Evolutionary conservation across 1,140 invertebrate species (phyloP), one percentile per base, ranked within the genome.

Genomic region (Drosophila triauraria): DNA sequence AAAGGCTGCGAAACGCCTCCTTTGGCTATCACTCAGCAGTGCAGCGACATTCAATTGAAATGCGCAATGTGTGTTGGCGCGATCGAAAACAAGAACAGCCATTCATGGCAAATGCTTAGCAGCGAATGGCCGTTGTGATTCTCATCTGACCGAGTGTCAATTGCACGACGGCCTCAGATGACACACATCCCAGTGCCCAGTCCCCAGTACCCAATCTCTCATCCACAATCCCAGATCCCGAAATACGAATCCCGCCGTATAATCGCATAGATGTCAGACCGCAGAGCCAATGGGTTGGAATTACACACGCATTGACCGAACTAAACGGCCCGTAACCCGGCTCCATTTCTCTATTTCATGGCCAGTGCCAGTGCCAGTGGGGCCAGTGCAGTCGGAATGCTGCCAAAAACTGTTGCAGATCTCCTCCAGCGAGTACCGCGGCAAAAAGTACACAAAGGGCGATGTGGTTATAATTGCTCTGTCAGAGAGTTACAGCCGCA

Each of bases 241-340:
- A 68, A 46, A 13, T 70, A 35, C 53, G 47, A 38, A 68, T 20
- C 17, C 44, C 35, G 60, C 30, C 68, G 56, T 74, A 72, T 72
- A 74, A 74, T 74, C 44, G 57, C 61, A 62, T 43, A 75, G 75
- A 67, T 63, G 65, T 60, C 64, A 53, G 64, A 53, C 80, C 83
- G 38, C 76, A 86, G 38, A 74, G 47, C 43, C 54, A 87, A 79
- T 79, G 83, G 80, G 40, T 68, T 62, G 62, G 59, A 82, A 74
- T 85, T 80, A 81, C 82, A 84, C 78, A 84, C 82, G 82, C 82
- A 86, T 65, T 74, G 76, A 77, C 76, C 84, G 71, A 44, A 70
- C 77, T 87, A 82, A 82, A 87, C 75, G 82, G 51, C 23, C 71
- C 53, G 51, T 64, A 51, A 51, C 65, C 74, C 62, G 47, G 53